Evolutionary conservation across 2,888 invertebrate species (phyloP).

Genomic region (Paralinhomoeus sp.): DNA sequence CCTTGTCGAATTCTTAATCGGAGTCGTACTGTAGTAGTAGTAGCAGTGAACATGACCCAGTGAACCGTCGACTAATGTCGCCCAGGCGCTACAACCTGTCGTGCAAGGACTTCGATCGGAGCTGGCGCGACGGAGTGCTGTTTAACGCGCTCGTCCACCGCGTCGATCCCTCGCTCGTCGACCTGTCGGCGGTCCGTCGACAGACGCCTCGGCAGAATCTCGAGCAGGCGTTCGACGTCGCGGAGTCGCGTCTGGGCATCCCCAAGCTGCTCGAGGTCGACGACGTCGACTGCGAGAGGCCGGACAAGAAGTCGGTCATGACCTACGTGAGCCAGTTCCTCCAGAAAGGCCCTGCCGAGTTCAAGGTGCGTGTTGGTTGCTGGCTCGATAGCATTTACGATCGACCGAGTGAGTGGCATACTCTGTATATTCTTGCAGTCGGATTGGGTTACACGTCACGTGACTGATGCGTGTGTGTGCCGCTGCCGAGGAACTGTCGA

Average conservation of each 20-base stretch:
- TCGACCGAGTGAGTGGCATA: too few species aligned
- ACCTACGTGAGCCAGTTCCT: constrained; percentile 25
- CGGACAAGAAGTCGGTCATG: constrained; percentile 22
- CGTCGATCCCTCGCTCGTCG: constrained; percentile 10
- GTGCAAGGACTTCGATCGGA: constrained; percentile 21
- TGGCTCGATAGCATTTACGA: too few species aligned
- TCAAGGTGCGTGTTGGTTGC: too few species aligned
- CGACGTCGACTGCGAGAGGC: constrained; percentile 20
- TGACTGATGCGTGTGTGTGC: too few species aligned
- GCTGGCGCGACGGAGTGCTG: constrained; percentile 22
- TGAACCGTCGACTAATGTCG: too few species aligned
- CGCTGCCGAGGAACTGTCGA: constrained; percentile 8
- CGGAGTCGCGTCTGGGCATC: constrained; percentile 18
- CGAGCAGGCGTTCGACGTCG: constrained; percentile 20
- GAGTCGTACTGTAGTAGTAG: background rate
- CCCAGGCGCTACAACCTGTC: constrained; percentile 7
- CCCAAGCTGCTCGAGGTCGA: constrained; percentile 16
- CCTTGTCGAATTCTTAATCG: background rate
- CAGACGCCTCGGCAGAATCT: constrained; percentile 17
- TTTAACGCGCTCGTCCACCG: constrained; percentile 20
- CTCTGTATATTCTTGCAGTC: too few species aligned
- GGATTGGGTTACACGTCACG: too few species aligned
- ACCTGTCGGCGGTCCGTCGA: constrained; percentile 14
- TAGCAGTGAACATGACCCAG: background rate
- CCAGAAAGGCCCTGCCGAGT: constrained; percentile 3